Base-by-base conservation (phyloP, 2,113 vertebrate genomes). In the Xiphias gladius region DNA sequence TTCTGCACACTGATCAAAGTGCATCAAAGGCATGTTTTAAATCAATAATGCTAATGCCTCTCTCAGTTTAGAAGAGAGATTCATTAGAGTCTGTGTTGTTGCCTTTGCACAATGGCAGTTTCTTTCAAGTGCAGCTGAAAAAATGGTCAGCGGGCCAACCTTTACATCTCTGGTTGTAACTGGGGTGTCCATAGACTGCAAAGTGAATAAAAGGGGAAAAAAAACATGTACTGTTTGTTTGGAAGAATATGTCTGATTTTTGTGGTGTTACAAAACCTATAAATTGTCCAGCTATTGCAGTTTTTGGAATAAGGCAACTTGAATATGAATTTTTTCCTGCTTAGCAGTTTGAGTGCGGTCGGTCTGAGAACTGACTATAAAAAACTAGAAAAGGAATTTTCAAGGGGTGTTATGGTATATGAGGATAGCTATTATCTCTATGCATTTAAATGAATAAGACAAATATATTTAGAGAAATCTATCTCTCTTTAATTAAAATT, bases 41-140 rank as follows among this genome's bases (percentile, higher is more conserved):
- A 91, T 93, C 92, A 75, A 92, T 91, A 86, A 86, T 79, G 90
- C 71, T 86, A 89, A 93, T 89, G 73, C 39, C 17, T 30, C 62
- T 63, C 30, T 71, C 28, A 17, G 57, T 67, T 79, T 48, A 22
- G 35, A 76, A 41, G 11, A 59, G 43, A 12, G 68, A 69, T 57
- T 82, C 54, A 48, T 82, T 76, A 84, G 17, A 39, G 62, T 26
- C 55, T 57, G 30, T 55, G 5, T 28, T 17, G 37, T 50, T 83
- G 55, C 11, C 24, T 55, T 22, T 43, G 48, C 30, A 62, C 20
- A 43, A 26, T 19, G 2, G 17, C 19, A 30, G 81, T 71, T 63
- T 61, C 48, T 74, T 66, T 68, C 52, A 78, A 35, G 32, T 52
- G 57, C 6, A 72, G 39, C 24, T 32, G 30, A n/a, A 72, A 76